Evolutionary conservation across 2,797 vertebrate species (phyloP), one percentile per base, ranked within the genome.

Genomic region (Falco berigora): DNA sequence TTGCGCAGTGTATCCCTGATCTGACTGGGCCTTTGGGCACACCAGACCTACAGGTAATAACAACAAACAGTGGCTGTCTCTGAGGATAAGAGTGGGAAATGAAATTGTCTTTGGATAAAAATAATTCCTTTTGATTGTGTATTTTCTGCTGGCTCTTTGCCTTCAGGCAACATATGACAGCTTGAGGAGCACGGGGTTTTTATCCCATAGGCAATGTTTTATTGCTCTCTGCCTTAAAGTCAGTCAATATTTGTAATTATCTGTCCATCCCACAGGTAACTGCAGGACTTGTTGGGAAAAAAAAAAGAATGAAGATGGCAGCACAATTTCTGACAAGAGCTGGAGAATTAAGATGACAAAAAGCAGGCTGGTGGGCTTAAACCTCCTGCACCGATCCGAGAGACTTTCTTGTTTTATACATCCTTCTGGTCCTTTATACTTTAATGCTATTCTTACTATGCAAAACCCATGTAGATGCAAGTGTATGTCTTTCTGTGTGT

Each of bases 231-330:
- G 75, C 82, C 88, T 96, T 92, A 69, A 83, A 97, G 61, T 63
- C 91, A 87, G 92, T 96, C 96, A 96, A 94, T 97, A 97, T 93
- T 90, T 92, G 81, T 62, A 95, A 96, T 97, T 93, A 95, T 96
- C 72, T 96, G 71, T 83, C 82, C 52, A 80, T 19, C 30, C 50
- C 76, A 72, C 78, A 94, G 90, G 61, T 92, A 84, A 91, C 86
- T 4, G 3, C 58, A 67, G 73, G 61, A 76, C 47, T 32, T 94
- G 44, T 63, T 9, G 25, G 21, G 10, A 42, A 28, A 21, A 72
- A 80, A 67, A 32, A 47, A 58, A 30, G 40, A 66, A 94, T 74
- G 18, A 89, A 90, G 74, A 91, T 71, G 53, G 58, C 28, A 89
- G 58, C 30, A 50, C 7, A 79, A 24, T 76, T 86, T 88, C 71